Evolutionary conservation across 2,888 invertebrate genomes (phyloP).

Genomic region (Macaria notata): DNA sequence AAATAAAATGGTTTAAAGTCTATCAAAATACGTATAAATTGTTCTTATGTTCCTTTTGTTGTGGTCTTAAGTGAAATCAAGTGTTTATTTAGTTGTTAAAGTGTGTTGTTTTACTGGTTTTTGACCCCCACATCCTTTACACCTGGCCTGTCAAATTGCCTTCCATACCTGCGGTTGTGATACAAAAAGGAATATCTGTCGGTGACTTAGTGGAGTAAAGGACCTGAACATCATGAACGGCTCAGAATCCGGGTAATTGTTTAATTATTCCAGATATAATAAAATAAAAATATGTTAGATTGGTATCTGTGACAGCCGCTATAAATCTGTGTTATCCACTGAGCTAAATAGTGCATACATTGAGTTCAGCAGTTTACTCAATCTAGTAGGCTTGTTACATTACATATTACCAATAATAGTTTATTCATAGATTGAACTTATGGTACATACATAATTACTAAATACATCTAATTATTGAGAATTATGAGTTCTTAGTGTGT

Average conservation of each 20-base stretch:
- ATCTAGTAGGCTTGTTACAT: conserved; percentile 1
- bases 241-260: conserved; percentile 89
- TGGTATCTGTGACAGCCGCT: conserved; percentile 7
- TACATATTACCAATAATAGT: not conserved
- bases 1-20: conserved; percentile 69
- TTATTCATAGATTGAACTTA: no score
- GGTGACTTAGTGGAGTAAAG: conserved; percentile 37
- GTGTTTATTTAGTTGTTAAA: conserved; percentile 54
- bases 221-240: conserved; percentile 85
- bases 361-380: not conserved
- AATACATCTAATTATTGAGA: no score
- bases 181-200: conserved; percentile 48
- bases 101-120: conserved; percentile 55
- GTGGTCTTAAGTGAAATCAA: conserved; percentile 62
- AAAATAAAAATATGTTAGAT: conserved; percentile 23
- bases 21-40: conserved; percentile 58
- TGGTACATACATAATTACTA: no score
- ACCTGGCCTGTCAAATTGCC: conserved; percentile 56
- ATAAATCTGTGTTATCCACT: conserved; percentile 9
- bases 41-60: conserved; percentile 62
- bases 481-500: no score
- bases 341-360: not conserved
- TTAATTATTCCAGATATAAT: conserved; percentile 34
- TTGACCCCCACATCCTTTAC: conserved; percentile 47
- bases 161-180: conserved; percentile 47